Base-by-base conservation (phyloP, 2,113 vertebrate species). In the Lonchura striata region DNA sequence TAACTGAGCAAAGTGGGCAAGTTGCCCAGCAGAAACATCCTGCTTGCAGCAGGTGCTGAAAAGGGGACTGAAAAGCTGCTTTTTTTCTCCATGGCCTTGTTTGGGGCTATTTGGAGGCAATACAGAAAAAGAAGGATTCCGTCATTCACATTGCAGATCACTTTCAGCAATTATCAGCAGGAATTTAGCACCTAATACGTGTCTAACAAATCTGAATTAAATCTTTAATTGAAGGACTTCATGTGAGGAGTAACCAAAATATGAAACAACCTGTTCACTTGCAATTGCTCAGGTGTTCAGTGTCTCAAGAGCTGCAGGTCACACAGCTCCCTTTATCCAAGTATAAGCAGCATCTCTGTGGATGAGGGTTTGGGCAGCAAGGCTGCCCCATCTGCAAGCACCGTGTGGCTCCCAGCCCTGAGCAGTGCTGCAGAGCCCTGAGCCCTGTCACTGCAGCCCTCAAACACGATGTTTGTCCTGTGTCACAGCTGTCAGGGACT, bases 401-500 rank as follows among this genome's bases (percentile, higher is more conserved):
- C 30, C 5, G 16, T 1, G 12, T 5, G 3, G 69, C 54, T 72
- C 0, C 0, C 44, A 35, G 4, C 66, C 50, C 78, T 7, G 13
- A 64, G 78, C 46, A 1, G 8, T 5, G 42, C 72, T 35, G 13
- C 37, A 22, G 52, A 82, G 47, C 85, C 27, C 41, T 71, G 66
- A 41, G 41, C 41, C 5, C 82, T 19, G 28, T 47, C 83, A 57
- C n/a, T 39, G 70, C 86, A 87, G 81, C 79, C 83, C 54, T 83
- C 79, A 53, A 47, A 41, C 78, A 21, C 0, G 9, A 47, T 18
- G 52, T n/a, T 27, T 92, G 60, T 68, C 7, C 2, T 89, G 74
- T 97, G 81, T 92, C 94, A 46, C 59, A 57, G 68, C 88, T 84
- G 72, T 68, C 88, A 74, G 47, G 13, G 83, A 10, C 88, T 69